A percentile compares a stretch with the other conserved stretches of the same genome.
Evolutionary conservation across 2,113 vertebrate species (phyloP).

Genomic region (Phodopus roborovskii): DNA sequence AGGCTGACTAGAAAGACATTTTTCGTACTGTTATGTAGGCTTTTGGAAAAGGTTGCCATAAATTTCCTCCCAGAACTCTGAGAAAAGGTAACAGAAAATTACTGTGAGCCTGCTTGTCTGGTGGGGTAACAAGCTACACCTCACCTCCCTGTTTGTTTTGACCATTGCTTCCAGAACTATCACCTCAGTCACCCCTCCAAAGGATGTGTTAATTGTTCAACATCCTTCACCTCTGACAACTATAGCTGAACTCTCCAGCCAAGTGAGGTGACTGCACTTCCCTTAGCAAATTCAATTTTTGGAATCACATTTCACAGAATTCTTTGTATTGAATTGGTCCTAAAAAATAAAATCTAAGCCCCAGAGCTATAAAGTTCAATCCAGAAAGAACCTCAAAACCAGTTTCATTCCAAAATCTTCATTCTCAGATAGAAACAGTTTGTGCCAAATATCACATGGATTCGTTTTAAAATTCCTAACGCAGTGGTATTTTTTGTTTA

Average conservation of each 20-base stretch:
- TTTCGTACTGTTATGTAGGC: neutral
- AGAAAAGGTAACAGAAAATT: slow-evolving; percentile 23
- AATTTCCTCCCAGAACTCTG: neutral
- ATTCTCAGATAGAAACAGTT: slow-evolving; percentile 33
- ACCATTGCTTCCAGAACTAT: slow-evolving; percentile 8
- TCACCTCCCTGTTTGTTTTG: neutral
- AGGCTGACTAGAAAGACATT: neutral
- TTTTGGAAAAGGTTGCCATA: slow-evolving; percentile 20
- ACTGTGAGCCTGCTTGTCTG: neutral
- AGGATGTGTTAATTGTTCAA: slow-evolving; percentile 17
- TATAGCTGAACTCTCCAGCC: slow-evolving; percentile 36
- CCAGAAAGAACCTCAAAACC: neutral
- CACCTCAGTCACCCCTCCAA: neutral
- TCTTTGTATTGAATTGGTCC: neutral
- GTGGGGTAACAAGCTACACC: neutral
- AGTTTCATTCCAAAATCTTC: slow-evolving; percentile 7
- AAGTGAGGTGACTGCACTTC: neutral
- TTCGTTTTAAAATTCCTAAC: slow-evolving; percentile 4
- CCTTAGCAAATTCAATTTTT: neutral
- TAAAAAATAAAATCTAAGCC: neutral
- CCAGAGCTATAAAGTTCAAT: slow-evolving; percentile 51
- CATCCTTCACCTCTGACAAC: slow-evolving; percentile 24
- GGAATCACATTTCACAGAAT: neutral
- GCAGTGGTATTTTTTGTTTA: neutral
- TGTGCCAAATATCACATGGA: neutral